These are phyloP conservation scores for Patella ulyssiponensis DNA, from an alignment of 2,888 invertebrate genomes.

Conservation along the genomic window DNA sequence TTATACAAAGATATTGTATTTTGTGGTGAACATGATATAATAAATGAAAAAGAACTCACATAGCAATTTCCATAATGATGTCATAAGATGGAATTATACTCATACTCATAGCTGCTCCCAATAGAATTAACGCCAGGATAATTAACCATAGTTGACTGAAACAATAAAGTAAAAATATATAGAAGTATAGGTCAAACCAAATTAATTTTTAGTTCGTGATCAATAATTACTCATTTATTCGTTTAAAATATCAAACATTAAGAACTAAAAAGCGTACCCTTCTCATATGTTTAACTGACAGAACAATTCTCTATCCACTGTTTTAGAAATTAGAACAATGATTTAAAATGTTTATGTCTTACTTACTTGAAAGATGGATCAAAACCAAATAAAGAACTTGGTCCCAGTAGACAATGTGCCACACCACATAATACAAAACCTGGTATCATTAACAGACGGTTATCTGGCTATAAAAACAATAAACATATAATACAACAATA, in stretches of 20 bases:
- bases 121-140: constrained; percentile 12
- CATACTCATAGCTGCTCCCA: constrained; percentile 23
- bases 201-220: neutral
- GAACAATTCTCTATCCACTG: too few species aligned
- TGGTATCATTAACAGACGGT: constrained; percentile 19
- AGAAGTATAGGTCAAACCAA: neutral
- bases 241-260: neutral
- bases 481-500: neutral
- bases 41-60: constrained; percentile 7
- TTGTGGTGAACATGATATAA: too few species aligned
- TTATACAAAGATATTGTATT: too few species aligned
- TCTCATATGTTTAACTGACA: too few species aligned
- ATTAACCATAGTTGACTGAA: constrained; percentile 26
- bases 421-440: constrained; percentile 16
- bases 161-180: neutral
- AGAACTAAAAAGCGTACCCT: too few species aligned
- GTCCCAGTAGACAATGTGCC: constrained; percentile 19
- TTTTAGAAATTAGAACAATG: too few species aligned
- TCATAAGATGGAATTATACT: constrained; percentile 22
- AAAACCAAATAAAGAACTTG: constrained; percentile 19
- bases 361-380: constrained; percentile 21
- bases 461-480: constrained; percentile 16
- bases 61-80: constrained; percentile 21
- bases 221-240: neutral
- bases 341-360: neutral